These are phyloP conservation scores for Sericinus montela DNA, from an alignment of 2,888 invertebrate genomes.

Conservation along the genomic window DNA sequence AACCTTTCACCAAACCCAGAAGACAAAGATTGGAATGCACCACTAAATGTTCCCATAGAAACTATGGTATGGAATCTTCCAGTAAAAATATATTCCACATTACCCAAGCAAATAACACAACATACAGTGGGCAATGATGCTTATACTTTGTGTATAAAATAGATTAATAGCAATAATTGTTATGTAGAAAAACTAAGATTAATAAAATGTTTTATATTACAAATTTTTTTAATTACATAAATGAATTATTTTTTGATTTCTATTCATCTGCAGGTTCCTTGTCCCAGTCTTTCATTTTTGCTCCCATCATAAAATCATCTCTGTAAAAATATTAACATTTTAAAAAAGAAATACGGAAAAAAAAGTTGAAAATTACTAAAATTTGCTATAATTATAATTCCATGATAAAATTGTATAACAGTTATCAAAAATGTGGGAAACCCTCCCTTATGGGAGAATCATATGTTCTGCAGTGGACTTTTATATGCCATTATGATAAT, in stretches of 20 bases:
- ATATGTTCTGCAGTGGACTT: too few relatives aligned
- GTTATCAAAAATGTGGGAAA: too few relatives aligned
- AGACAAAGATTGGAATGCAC: conserved; percentile 88
- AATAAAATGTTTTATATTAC: conserved; percentile 13
- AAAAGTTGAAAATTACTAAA: too few relatives aligned
- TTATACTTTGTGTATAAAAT: conserved; percentile 57
- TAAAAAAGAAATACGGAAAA: too few relatives aligned
- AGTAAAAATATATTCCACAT: conserved; percentile 94
- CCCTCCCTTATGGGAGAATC: too few relatives aligned
- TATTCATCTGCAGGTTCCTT: conserved; percentile 80
- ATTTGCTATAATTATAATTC: too few relatives aligned
- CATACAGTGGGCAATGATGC: conserved; percentile 74
- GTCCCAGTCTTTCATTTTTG: conserved; percentile 95
- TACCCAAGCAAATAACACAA: conserved; percentile 89
- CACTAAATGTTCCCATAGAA: conserved; percentile 92
- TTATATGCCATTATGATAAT: too few relatives aligned
- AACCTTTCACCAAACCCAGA: conserved; percentile 79
- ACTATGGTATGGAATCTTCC: conserved; percentile 99
- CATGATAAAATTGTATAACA: too few relatives aligned
- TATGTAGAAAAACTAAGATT: too few relatives aligned
- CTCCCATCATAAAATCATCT: conserved; percentile 94
- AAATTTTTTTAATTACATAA: conserved; percentile 16
- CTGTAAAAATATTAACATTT: too few relatives aligned
- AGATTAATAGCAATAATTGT: conserved; percentile 16
- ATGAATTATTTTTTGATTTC: conserved; percentile 30